Evolutionary conservation across 2,797 vertebrate species (phyloP), one percentile per base, ranked within the genome.

Genomic region (Glossophaga mutica): DNA sequence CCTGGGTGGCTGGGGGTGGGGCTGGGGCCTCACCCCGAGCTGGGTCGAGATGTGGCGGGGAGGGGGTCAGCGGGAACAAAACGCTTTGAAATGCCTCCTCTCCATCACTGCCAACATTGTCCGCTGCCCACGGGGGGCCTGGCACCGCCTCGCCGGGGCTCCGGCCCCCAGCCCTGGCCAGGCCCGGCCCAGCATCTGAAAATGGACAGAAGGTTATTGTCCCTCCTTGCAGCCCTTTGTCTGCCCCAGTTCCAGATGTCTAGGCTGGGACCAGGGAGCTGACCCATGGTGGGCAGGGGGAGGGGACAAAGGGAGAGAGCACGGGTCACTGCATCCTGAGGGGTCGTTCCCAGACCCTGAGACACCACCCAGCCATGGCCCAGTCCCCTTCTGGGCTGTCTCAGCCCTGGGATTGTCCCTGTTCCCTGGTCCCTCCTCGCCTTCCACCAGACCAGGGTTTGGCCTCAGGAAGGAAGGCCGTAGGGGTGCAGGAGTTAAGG

Each of bases 61-160:
- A 88, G 97, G 97, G 97, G 98, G 98, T 98, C 98, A 98, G 94
- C 67, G 62, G 98, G 98, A 98, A 99, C 98, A 98, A 98, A 98
- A 98, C 98, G 98, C 98, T 98, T 98, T 98, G 98, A 98, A 98
- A 98, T 98, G 98, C 97, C 98, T 98, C 98, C 98, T 98, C 98
- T 99, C 98, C 98, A 98, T 99, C 98, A 99, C 98, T 98, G 98
- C 98, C 98, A 98, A 99, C 98, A 98, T 98, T 98, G 98, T 98
- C 98, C 98, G 96, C 98, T 98, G 98, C 98, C 98, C 98, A 98
- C 98, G 97, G 98, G 98, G 97, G 98, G 98, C 98, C 98, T 98
- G 98, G 98, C 98, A 98, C 98, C 87, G 98, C 98, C 98, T 98
- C 96, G 98, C 97, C 94, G 98, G 97, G 98, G 98, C 98, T 98